Percentiles rank a stretch among this genome's conserved stretches.
Conservation (phyloP, 2,888 invertebrate genomes). For the Melinaea marsaeus region DNA sequence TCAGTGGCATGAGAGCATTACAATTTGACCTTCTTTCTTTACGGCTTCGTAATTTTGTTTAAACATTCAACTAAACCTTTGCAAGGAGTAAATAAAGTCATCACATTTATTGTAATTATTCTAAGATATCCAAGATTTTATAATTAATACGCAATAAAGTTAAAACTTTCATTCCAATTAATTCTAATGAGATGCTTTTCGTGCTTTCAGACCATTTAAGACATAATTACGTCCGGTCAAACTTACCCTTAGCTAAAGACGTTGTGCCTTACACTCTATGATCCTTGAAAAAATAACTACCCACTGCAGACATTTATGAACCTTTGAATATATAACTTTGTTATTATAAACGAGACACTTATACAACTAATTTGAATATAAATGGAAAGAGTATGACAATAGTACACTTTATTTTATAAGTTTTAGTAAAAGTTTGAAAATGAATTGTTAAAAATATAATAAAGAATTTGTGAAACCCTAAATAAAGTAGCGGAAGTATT, state of each 20-base stretch:
- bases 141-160: constrained; percentile 18
- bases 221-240: neutral
- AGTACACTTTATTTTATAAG: too few relatives aligned
- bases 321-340: too few relatives aligned
- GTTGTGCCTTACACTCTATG: neutral
- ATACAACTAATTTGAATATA: too few relatives aligned
- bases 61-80: neutral
- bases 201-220: constrained; percentile 13
- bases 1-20: constrained; percentile 10
- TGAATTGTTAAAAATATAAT: too few relatives aligned
- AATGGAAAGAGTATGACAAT: too few relatives aligned
- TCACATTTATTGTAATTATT: constrained; percentile 8
- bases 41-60: constrained; percentile 14
- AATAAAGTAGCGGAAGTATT: too few relatives aligned
- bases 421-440: too few relatives aligned
- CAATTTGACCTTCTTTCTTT: constrained; percentile 24
- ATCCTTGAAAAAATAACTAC: too few relatives aligned
- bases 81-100: neutral
- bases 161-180: constrained; percentile 22
- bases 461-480: too few relatives aligned
- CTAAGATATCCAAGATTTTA: constrained; percentile 11
- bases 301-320: too few relatives aligned
- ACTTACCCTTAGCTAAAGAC: neutral
- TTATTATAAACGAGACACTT: too few relatives aligned
- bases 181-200: constrained; percentile 22